phyloP scores from a whole-genome alignment of 2,888 invertebrate genomes.

The Leptodirus hochenwartii region DNA sequence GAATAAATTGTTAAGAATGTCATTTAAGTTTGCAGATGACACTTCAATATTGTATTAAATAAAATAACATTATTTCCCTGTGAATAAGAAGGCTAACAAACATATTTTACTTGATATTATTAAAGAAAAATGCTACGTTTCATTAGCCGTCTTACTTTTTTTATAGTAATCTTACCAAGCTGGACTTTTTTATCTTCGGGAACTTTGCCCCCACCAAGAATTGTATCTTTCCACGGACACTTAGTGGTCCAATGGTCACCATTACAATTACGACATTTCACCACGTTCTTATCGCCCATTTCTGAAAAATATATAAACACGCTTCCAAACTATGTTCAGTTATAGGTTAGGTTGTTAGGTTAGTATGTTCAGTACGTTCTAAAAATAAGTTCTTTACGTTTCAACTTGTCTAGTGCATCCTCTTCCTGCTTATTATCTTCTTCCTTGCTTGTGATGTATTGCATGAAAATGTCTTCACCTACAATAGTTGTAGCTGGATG shows the following conservation, averaged over 20 bases:
- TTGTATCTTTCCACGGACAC: constrained; percentile 94
- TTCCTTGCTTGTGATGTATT: constrained; percentile 74
- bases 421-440: constrained; percentile 68
- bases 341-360: too few relatives aligned
- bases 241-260: constrained; percentile 97
- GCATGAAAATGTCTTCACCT: constrained; percentile 92
- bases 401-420: constrained; percentile 69
- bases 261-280: constrained; percentile 78
- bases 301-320: constrained; percentile 20
- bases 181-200: too few relatives aligned
- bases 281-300: constrained; percentile 42
- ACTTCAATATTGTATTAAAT: too few relatives aligned
- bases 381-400: constrained; percentile 31
- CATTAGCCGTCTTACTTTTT: too few relatives aligned
- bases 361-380: background rate
- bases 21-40: too few relatives aligned
- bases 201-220: constrained; percentile 39
- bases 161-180: too few relatives aligned
- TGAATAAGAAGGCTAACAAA: too few relatives aligned
- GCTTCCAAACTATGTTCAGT: too few relatives aligned
- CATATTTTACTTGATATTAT: too few relatives aligned
- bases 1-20: too few relatives aligned
- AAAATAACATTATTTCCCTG: too few relatives aligned
- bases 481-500: constrained; percentile 95
- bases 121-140: too few relatives aligned